phyloP scores from a whole-genome alignment of 2,888 invertebrate genomes.

The Caenorhabditis sp. region DNA sequence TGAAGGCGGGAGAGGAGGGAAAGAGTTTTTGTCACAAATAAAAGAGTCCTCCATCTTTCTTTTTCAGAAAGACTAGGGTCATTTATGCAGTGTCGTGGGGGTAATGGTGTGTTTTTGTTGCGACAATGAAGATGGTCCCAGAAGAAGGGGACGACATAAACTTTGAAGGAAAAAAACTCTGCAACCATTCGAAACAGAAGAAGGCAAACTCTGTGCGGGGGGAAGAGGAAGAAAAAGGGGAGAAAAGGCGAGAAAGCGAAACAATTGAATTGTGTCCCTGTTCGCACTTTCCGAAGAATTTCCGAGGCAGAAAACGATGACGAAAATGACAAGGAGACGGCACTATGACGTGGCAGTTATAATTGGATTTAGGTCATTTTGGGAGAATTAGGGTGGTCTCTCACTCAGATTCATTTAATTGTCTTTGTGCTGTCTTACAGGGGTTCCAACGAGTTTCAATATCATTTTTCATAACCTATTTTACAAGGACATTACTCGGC shows the following conservation, averaged over 20 bases:
- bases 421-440: too few relatives aligned
- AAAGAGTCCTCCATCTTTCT: background rate
- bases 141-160: slow-evolving; percentile 5
- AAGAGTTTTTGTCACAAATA: slow-evolving; percentile 33
- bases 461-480: too few relatives aligned
- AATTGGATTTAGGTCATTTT: slow-evolving; percentile 21
- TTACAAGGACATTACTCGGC: too few relatives aligned
- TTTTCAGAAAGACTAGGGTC: slow-evolving; percentile 40
- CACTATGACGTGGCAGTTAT: slow-evolving; percentile 35
- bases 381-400: slow-evolving; percentile 10
- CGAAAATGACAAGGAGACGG: slow-evolving; percentile 7
- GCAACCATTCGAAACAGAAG: slow-evolving; percentile 36
- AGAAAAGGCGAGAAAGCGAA: slow-evolving; percentile 42
- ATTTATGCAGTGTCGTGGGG: slow-evolving; percentile 52
- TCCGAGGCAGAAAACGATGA: slow-evolving; percentile 24
- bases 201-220: slow-evolving; percentile 22
- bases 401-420: background rate
- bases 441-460: too few relatives aligned
- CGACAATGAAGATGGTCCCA: slow-evolving; percentile 40
- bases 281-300: slow-evolving; percentile 46
- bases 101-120: slow-evolving; percentile 36
- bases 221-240: slow-evolving; percentile 14
- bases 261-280: slow-evolving; percentile 58
- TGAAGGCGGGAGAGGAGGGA: background rate
- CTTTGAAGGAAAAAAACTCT: slow-evolving; percentile 19